Evolutionary conservation across 2,113 vertebrate species (phyloP).

Genomic region (Oophaga pumilio): DNA sequence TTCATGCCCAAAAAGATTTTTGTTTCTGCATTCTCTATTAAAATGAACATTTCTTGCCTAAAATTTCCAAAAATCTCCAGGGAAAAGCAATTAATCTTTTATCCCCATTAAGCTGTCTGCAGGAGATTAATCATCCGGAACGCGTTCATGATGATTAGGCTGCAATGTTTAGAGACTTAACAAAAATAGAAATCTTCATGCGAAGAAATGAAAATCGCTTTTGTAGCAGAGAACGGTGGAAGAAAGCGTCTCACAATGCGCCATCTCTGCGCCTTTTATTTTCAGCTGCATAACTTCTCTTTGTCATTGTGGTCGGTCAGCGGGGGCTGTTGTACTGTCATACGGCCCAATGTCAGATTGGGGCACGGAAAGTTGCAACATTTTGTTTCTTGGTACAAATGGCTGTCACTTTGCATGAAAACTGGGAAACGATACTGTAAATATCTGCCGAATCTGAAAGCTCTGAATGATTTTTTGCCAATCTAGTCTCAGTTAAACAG

Average conservation of each 20-base stretch:
- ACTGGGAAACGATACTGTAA: no score
- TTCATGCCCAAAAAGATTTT: background rate
- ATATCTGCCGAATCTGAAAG: no score
- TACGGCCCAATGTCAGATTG: background rate
- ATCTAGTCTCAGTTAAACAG: no score
- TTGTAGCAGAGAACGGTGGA: background rate
- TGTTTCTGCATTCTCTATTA: background rate
- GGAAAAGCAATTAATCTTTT: conserved; percentile 27
- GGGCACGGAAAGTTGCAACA: background rate
- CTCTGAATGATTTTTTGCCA: no score
- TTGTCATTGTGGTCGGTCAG: background rate
- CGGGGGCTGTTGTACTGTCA: background rate
- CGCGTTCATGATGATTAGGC: background rate
- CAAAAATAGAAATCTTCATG: background rate
- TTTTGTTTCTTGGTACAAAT: background rate
- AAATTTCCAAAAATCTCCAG: conserved; percentile 16
- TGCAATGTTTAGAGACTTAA: conserved; percentile 5
- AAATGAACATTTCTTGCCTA: conserved; percentile 20
- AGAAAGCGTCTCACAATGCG: background rate
- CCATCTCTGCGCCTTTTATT: background rate
- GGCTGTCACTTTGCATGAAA: no score
- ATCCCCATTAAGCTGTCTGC: conserved; percentile 19
- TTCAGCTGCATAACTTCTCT: background rate
- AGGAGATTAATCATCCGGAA: conserved; percentile 3
- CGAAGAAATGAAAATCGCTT: background rate